Evolutionary conservation across 2,888 invertebrate species (phyloP), one percentile per base, ranked within the genome.

Genomic region (Matsumyia berberina): DNA sequence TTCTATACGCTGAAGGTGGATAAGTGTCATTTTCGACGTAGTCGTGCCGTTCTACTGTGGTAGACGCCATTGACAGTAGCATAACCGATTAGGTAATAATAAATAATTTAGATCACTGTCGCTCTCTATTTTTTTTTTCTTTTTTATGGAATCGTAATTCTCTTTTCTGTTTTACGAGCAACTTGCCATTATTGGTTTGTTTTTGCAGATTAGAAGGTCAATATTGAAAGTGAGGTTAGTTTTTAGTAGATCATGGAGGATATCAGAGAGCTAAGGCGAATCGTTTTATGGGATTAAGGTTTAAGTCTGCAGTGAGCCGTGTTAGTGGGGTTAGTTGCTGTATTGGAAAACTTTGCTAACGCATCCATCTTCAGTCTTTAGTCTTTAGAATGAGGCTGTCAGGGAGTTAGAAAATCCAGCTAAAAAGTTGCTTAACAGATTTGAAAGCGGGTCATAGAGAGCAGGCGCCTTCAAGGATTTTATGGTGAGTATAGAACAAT

Each of bases 21-120:
- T 44, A 72, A 46, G 29, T 39, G 53, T 53, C 46, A 57, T 8
- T 24, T 51, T 49, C 12, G 60, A 44, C 39, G 11, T 24, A 1
- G 24, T 24, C 24, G 24, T 24, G n/a, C n/a, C 24, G 24, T 1
- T 24, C 42, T 17, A 31, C 12, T 39, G 37, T 35, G 51, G 12
- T 46, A 49, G 51, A 53, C 39, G 62, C 53, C 74, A 55, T 62
- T 81, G 76, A 49, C 60, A 57, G 42, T 49, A 33, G 39, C 12
- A 35, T 12, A 55, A 42, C 66, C 49, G 58, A 67, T 58, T 69
- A 69, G 39, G 67, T 39, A 62, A 69, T 55, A 74, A 53, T 69
- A 62, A 60, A 51, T 24, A 66, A 79, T 72, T 72, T 57, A 49
- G 64, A 78, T 64, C 72, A 78, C 51, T 62, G 39, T 37, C 60